Conservation (phyloP, 2,797 vertebrate species). For the Lophotriccus pileatus region DNA sequence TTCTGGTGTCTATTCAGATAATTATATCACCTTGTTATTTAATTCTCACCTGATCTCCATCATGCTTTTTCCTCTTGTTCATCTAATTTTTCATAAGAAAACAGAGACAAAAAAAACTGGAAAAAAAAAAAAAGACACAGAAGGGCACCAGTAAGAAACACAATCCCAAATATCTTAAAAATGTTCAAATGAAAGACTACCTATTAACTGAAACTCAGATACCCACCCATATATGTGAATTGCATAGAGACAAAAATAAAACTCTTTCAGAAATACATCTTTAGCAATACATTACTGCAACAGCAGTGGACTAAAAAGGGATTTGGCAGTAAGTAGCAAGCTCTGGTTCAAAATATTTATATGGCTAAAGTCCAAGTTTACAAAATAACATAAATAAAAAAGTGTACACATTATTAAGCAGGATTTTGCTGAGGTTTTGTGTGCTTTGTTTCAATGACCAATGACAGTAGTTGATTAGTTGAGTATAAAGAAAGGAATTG, state of each 20-base stretch:
- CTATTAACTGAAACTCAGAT: neutral
- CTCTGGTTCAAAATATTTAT: neutral
- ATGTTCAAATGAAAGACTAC: neutral
- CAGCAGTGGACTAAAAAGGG: neutral
- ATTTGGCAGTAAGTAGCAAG: neutral
- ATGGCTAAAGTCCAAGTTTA: neutral
- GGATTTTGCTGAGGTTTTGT: neutral
- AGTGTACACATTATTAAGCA: neutral
- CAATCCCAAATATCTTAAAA: neutral
- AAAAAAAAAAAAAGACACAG: fast-evolving
- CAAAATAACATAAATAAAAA: neutral
- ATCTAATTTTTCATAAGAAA: neutral
- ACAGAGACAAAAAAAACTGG: too few species aligned
- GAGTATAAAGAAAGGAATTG: neutral
- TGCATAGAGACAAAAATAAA: neutral
- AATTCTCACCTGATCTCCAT: neutral
- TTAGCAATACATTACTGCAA: neutral
- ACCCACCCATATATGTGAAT: neutral
- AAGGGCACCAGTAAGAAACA: neutral
- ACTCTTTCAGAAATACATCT: neutral
- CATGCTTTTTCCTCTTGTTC: neutral
- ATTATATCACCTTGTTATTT: neutral
- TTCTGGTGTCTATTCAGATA: neutral
- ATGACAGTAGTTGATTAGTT: neutral
- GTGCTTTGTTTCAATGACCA: neutral